Evolutionary conservation across 53 echinoderm and acorn worm species (phyloP).

Genomic region (Paracentrotus lividus): DNA sequence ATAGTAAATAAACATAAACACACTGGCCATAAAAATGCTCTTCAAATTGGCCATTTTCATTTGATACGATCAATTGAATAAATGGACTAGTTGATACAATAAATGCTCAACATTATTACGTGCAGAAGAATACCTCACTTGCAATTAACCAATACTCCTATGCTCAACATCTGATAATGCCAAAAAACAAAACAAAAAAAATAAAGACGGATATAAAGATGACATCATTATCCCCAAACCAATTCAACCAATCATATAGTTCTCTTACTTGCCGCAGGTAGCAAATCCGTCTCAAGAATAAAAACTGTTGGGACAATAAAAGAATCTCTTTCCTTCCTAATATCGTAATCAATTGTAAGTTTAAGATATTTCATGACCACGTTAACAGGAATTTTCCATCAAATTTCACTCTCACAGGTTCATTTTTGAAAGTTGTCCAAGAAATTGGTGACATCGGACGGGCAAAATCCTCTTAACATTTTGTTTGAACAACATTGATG

Average conservation of each 20-base stretch:
- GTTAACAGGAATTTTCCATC: too few relatives aligned
- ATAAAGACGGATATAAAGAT: background rate
- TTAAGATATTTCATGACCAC: too few relatives aligned
- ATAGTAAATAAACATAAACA: background rate
- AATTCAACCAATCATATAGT: background rate
- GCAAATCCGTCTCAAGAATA: too few relatives aligned
- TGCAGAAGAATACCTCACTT: background rate
- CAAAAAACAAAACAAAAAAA: background rate
- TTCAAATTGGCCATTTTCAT: background rate
- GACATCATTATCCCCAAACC: background rate
- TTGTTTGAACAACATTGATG: background rate
- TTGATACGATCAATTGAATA: background rate
- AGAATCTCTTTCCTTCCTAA: too few relatives aligned
- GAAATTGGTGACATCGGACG: too few relatives aligned
- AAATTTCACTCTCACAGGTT: too few relatives aligned
- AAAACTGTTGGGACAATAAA: too few relatives aligned
- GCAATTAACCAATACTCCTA: background rate
- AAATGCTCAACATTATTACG: background rate
- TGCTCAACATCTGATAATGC: conserved; percentile 4
- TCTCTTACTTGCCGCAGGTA: too few relatives aligned
- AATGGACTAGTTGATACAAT: background rate
- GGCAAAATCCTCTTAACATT: background rate
- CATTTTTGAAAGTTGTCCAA: too few relatives aligned
- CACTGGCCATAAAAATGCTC: conserved; percentile 5
- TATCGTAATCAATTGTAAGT: too few relatives aligned